phyloP scores from a whole-genome alignment of 2,797 vertebrate genomes.

The Avahi laniger region DNA sequence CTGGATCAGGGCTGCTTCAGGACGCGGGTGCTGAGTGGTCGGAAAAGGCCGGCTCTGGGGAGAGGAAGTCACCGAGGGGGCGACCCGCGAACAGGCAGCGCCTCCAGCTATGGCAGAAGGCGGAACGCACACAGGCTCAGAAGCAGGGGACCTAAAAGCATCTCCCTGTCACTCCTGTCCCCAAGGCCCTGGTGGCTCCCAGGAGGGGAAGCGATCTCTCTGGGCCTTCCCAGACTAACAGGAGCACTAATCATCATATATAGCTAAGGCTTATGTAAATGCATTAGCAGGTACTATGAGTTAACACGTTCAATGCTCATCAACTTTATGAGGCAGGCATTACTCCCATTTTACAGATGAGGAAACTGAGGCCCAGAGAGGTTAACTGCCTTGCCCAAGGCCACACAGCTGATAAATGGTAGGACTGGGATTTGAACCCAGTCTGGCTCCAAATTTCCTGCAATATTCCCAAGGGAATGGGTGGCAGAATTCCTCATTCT shows the following conservation, averaged over 20 bases:
- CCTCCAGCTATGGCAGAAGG: background rate
- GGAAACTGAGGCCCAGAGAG: background rate
- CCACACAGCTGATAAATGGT: background rate
- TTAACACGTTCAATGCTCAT: background rate
- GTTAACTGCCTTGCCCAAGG: background rate
- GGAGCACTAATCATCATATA: background rate
- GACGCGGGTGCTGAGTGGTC: background rate
- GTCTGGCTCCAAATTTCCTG: background rate
- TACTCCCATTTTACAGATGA: background rate
- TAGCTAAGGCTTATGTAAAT: background rate
- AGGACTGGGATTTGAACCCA: background rate
- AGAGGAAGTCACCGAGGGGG: background rate
- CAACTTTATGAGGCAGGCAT: background rate
- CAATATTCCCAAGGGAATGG: background rate
- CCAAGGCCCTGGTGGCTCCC: background rate
- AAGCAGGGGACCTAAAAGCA: background rate
- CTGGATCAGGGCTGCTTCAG: background rate
- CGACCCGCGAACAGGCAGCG: background rate
- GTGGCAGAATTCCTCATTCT: background rate
- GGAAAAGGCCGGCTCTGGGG: background rate
- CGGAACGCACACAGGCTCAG: background rate
- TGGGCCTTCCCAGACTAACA: background rate
- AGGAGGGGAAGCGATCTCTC: background rate
- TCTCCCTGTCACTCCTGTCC: background rate
- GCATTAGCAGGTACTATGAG: background rate